Base-by-base conservation (phyloP, 2,113 vertebrate species). In the Tor tambroides region DNA sequence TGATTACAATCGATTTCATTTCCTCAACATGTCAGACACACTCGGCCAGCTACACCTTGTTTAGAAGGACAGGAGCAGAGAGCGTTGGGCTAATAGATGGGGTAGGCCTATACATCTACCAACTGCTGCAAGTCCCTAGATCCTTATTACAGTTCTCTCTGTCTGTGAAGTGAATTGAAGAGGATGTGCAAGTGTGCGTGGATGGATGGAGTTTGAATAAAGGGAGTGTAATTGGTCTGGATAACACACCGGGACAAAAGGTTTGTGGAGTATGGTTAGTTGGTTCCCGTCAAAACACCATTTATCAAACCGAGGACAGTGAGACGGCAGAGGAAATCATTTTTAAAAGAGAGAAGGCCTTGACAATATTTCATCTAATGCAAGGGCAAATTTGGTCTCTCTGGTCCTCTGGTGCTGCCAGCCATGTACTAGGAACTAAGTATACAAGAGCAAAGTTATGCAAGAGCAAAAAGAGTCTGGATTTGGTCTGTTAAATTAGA, bases 251-350 rank as follows among this genome's bases (percentile, higher is more conserved):
- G 83, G 82, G 56, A 56, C 59, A 61, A 56, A 32, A 32, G 80
- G 32, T 84, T 69, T 63, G 61, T 63, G 79, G 49, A 32, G 54
- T 38, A 86, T 43, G 69, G 77, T 76, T 85, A 77, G 72, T 61
- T 78, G 85, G 71, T 75, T 85, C 75, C 69, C 78, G 74, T 84
- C 90, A 69, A 83, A 86, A 89, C 85, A 85, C 28, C 32, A 90
- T 85, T 80, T 35, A 83, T 90, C 83, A 86, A 80, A 51, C 14
- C 19, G 10, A 69, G 11, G 61, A 83, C 43, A n/a, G 38, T n/a
- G 26, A 72, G 46, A 83, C 5, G 6, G 4, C 35, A 23, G 59
- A 43, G 86, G 78, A 76, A 80, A 35, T 11, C 15, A 30, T 82
- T 82, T 82, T 49, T 23, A 46, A 46, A 67, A 49, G 41, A 49